These are phyloP conservation scores for Anadara kagoshimensis DNA, from an alignment of 1,140 invertebrate species.

Conservation along the genomic window DNA sequence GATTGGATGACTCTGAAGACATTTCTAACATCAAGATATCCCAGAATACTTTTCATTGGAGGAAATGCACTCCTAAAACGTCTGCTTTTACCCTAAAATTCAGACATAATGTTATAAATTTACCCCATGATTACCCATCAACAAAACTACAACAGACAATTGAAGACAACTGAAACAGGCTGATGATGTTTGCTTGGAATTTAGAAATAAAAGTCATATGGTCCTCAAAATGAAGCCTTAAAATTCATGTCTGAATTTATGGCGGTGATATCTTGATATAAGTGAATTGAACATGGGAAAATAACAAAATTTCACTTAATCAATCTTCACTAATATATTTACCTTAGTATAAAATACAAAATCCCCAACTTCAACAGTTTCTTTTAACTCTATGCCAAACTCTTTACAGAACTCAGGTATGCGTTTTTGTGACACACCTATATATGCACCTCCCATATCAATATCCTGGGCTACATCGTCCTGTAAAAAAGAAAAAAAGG, in stretches of 20 bases:
- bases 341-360: constrained; percentile 43
- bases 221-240: no score
- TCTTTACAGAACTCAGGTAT: constrained; percentile 64
- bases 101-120: no score
- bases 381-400: constrained; percentile 66
- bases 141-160: no score
- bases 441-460: constrained; percentile 62
- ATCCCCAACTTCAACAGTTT: constrained; percentile 55
- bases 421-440: constrained; percentile 61
- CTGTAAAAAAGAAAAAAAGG: no score
- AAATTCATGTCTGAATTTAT: no score
- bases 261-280: no score
- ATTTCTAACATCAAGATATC: constrained; percentile 56
- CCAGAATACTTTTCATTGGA: constrained; percentile 44
- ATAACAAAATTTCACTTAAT: no score
- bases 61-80: constrained; percentile 46
- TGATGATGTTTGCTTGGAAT: no score
- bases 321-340: neutral
- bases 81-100: constrained; percentile 35
- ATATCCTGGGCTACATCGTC: constrained; percentile 38
- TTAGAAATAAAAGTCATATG: no score
- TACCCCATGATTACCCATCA: no score
- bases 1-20: constrained; percentile 50
- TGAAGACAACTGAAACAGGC: no score
- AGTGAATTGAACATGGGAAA: no score